Base-by-base conservation (phyloP, 2,113 vertebrate genomes). In the Numenius arquata region DNA sequence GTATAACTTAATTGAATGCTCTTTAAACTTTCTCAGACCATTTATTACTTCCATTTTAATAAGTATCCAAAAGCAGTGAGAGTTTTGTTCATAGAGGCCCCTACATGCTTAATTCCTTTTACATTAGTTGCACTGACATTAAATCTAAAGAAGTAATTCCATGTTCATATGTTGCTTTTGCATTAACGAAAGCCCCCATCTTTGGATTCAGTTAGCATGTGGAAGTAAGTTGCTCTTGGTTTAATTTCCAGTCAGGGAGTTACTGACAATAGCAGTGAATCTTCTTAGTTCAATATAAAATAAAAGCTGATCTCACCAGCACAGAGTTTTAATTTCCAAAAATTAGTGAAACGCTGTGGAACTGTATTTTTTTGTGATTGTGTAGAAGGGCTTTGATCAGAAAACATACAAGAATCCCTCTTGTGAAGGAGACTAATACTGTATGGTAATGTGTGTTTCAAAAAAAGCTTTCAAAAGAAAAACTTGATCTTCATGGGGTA, bases 381-480 rank as follows among this genome's bases (percentile, higher is more conserved):
- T 87, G 16, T 43, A 19, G 23, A 45, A 77, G 19, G 75, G 55
- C 27, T 88, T 47, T 75, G 27, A 23, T 74, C 36, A 68, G 19
- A 84, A 86, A 89, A 68, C 15, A 34, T 19, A 2, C 78, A 84
- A 23, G 40, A 75, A 56, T 72, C 9, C 6, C 20, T 53, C n/a
- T 55, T 76, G 25, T 77, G 36, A 38, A 67, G 48, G 34, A 22
- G 48, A 73, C 53, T 53, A 73, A 30, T 43, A 68, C 15, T 67
- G 9, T 62, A 53, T 47, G 32, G 59, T 86, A 63, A 55, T 67
- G 32, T 26, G 52, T 65, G 19, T 58, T 87, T 77, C 14, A 43
- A 56, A 40, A 85, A 48, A 53, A 87, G 29, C 4, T n/a, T 94
- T 96, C 74, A 88, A 52, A 96, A 89, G 87, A 47, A 94, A 81